Conservation (phyloP, 2,113 vertebrate genomes). For the Oceanodroma tethys region DNA sequence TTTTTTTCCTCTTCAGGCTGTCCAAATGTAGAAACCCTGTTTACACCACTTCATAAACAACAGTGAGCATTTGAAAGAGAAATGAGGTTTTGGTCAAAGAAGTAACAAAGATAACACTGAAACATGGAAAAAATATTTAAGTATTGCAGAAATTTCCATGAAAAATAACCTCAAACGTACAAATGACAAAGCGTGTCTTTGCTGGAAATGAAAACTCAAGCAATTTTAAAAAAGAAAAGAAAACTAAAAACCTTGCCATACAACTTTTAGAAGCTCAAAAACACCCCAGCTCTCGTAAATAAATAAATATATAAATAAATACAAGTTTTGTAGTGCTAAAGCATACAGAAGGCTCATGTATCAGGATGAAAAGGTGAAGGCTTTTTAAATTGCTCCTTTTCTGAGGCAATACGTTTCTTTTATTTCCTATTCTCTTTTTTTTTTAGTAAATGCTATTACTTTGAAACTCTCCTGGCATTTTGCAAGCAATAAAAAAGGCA, state of each 20-base stretch:
- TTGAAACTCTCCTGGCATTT: conserved; percentile 18
- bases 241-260: neutral
- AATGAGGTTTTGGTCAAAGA: neutral
- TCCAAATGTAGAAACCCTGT: neutral
- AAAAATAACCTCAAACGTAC: neutral
- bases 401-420: neutral
- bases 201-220: neutral
- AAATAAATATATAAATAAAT: neutral
- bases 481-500: conserved; percentile 23
- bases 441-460: neutral
- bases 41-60: neutral
- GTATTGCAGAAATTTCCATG: neutral
- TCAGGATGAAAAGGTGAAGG: neutral
- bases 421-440: neutral
- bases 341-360: neutral
- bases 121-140: neutral
- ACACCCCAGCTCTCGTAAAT: fast-evolving
- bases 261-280: neutral
- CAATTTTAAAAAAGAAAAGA: neutral
- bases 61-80: neutral
- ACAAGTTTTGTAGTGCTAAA: neutral
- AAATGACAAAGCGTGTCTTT: neutral
- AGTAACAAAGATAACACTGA: neutral
- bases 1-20: neutral
- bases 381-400: conserved; percentile 19